These are phyloP conservation scores for Montipora capitata DNA, from an alignment of 92 coral and sea anemone species.

Conservation along the genomic window DNA sequence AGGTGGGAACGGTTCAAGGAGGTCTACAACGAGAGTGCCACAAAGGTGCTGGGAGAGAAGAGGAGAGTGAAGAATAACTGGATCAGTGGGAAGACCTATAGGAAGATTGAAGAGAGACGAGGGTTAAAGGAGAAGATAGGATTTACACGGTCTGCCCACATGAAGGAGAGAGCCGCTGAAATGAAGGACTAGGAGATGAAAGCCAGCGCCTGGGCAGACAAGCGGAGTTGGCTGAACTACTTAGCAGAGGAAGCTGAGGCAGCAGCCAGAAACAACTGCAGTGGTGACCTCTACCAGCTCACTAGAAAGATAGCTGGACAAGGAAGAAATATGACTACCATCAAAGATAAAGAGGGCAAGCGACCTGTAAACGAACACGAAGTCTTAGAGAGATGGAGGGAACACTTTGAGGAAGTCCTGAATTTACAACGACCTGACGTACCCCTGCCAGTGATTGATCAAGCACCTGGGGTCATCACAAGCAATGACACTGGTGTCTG, in stretches of 20 bases:
- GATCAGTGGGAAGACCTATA: slow-evolving; percentile 30
- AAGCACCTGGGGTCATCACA: slow-evolving; percentile 28
- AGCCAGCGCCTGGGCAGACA: slow-evolving; percentile 25
- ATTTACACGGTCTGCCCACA: neutral
- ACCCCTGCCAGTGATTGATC: slow-evolving; percentile 18
- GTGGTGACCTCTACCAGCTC: slow-evolving; percentile 4
- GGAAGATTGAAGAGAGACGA: slow-evolving; percentile 12
- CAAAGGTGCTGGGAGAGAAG: slow-evolving; percentile 25
- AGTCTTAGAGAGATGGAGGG: slow-evolving; percentile 14
- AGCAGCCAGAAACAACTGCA: slow-evolving; percentile 12
- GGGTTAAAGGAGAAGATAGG: slow-evolving; percentile 1
- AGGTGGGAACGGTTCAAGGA: neutral
- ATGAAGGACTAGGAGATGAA: slow-evolving; percentile 24
- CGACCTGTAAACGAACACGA: slow-evolving; percentile 24
- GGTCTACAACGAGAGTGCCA: slow-evolving; percentile 12
- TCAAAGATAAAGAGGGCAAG: slow-evolving; percentile 16
- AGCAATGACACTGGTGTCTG: slow-evolving; percentile 6
- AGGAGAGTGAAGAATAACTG: slow-evolving; percentile 22
- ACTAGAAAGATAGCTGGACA: slow-evolving; percentile 5
- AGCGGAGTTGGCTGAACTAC: slow-evolving; percentile 20
- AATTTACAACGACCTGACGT: slow-evolving; percentile 17
- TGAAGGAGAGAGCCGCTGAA: slow-evolving; percentile 5
- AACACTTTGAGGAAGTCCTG: neutral
- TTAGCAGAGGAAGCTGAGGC: slow-evolving; percentile 10
- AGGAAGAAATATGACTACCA: neutral